These are phyloP conservation scores for Decapterus maruadsi DNA, from an alignment of 2,797 vertebrate species.

Conservation along the genomic window DNA sequence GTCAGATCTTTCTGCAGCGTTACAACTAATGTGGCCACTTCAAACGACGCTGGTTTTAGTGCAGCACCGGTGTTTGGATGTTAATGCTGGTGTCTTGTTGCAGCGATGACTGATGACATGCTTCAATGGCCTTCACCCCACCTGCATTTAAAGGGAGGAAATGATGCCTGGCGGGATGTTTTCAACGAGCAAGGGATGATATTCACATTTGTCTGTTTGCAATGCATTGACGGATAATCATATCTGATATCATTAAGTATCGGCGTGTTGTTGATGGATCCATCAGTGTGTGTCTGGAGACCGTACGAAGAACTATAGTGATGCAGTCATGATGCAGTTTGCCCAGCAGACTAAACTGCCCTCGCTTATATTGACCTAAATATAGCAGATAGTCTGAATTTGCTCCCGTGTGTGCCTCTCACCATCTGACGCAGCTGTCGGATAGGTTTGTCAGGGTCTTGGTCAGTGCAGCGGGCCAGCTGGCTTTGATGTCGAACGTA, in stretches of 20 bases:
- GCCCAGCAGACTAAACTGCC: constrained; percentile 4
- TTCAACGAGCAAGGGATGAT: background rate
- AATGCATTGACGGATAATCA: background rate
- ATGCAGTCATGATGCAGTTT: background rate
- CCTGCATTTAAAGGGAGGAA: constrained; percentile 37
- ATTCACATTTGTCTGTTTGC: constrained; percentile 10
- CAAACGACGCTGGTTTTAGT: constrained; percentile 18
- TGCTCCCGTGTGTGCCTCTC: constrained; percentile 39
- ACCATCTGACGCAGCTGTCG: constrained; percentile 67
- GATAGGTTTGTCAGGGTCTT: constrained; percentile 49
- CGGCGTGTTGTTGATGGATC: background rate
- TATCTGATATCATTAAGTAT: background rate
- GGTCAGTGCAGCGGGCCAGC: constrained; percentile 31
- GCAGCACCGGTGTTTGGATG: constrained; percentile 16
- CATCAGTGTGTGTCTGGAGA: too few relatives aligned
- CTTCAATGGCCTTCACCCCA: constrained; percentile 29
- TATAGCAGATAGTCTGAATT: constrained; percentile 55
- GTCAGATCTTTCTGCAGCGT: constrained; percentile 15
- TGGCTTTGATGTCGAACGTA: constrained; percentile 57
- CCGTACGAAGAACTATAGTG: too few relatives aligned
- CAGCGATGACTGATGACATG: constrained; percentile 21
- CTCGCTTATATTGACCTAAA: constrained; percentile 56
- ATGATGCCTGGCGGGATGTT: background rate
- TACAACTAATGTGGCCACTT: constrained; percentile 16
- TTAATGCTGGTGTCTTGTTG: constrained; percentile 33